Evolutionary conservation across 2,888 invertebrate species (phyloP), one percentile per base, ranked within the genome.

Genomic region (Timema podura): DNA sequence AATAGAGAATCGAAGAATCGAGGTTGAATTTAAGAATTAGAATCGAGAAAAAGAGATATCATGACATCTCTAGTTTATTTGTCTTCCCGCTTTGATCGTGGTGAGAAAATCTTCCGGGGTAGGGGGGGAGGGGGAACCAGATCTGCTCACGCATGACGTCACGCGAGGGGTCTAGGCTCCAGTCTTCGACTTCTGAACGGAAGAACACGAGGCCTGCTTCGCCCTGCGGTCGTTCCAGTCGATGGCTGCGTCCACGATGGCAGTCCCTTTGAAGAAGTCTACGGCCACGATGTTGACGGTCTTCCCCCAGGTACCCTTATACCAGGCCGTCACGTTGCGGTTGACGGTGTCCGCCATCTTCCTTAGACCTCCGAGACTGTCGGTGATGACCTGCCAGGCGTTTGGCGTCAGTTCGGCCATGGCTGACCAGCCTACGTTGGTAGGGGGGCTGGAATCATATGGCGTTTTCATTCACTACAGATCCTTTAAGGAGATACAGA

Each of bases 391-490:
- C 75, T 89, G 88, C 48, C 86, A 80, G 0, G 88, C 83, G 57
- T 85, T 86, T 0, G 91, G 89, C 0, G 91, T 91, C 65, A 90
- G 83, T 80, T 91, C 89, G 0, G 90, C 89, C 91, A 91, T 91
- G 9, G 90, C 87, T 0, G 91, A 88, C 75, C 85, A 81, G 68
- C 79, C 79, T 72, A 10, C 76, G 76, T 13, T 80, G 77, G 13
- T n/a, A 10, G 59, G 59, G 6, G 47, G 59, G 5, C 68, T 68
- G 68, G 6, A 16, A n/a, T 45, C 30, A 30, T 1, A 30, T 30
- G 30, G 3, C 30, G 30, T 30, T 30, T 30, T 30, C 30, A 30
- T 30, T 30, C 30, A 2, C 30, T 30, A 30, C 1, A 3, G 1
- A 30, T 30, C 30, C 30, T 30, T 30, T 30, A 30, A 30, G 30